These are phyloP conservation scores for Actinostola sp. DNA, from an alignment of 92 coral and sea anemone genomes.

Conservation along the genomic window DNA sequence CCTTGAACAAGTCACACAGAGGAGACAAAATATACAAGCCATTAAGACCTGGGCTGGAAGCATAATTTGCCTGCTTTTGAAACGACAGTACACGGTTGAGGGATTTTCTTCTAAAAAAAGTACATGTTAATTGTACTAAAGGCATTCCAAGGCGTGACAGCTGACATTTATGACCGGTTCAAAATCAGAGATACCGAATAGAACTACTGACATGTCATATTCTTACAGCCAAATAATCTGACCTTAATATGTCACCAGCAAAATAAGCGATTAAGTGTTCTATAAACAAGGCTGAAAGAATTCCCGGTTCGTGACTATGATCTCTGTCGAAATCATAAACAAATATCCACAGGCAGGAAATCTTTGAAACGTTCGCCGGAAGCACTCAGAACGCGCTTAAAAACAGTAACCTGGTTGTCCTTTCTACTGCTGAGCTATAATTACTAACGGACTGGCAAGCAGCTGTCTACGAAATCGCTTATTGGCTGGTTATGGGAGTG, in stretches of 20 bases:
- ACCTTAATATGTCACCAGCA: conserved; percentile 3
- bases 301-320: background rate
- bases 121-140: background rate
- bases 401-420: no score
- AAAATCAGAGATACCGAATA: background rate
- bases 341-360: conserved; percentile 9
- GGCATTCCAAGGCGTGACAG: conserved; percentile 14
- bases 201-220: conserved; percentile 14
- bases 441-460: no score
- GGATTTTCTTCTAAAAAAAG: background rate
- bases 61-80: background rate
- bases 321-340: background rate
- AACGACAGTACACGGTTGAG: conserved; percentile 5
- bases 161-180: no score
- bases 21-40: background rate
- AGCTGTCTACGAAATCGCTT: no score
- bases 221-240: background rate
- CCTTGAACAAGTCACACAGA: background rate
- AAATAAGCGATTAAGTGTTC: background rate
- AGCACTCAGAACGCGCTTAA: no score
- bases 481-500: no score
- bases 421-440: no score
- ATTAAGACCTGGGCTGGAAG: background rate
- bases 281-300: conserved; percentile 11
- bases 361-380: background rate